Conservation (phyloP, 2,888 invertebrate species). For the Euspilapteryx auroguttella region DNA sequence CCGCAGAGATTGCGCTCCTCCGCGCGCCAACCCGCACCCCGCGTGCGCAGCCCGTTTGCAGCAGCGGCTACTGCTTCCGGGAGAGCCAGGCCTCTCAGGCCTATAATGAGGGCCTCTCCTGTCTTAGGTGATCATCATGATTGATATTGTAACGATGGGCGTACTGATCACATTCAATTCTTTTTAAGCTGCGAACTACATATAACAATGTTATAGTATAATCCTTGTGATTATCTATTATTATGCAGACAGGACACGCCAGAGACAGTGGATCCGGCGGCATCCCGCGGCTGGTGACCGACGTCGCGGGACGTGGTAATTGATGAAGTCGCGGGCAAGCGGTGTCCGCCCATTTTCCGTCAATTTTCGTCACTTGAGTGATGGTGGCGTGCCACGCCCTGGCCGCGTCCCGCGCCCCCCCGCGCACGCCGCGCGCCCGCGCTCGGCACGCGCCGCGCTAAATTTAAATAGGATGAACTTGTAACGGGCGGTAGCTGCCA, state of each 20-base stretch:
- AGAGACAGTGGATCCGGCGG: no score
- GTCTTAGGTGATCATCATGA: no score
- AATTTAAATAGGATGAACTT: slow-evolving; percentile 60
- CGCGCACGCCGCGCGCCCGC: slow-evolving; percentile 15
- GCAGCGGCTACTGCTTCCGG: slow-evolving; percentile 39
- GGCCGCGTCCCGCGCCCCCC: slow-evolving; percentile 14
- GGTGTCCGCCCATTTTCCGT: slow-evolving; percentile 62
- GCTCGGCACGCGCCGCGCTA: slow-evolving; percentile 55
- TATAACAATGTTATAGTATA: no score
- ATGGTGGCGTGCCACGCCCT: slow-evolving; percentile 53
- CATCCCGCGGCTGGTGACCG: slow-evolving; percentile 29
- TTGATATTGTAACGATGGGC: no score
- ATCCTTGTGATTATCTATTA: no score
- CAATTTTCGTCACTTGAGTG: slow-evolving; percentile 62
- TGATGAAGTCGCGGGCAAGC: slow-evolving; percentile 57
- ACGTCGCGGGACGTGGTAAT: slow-evolving; percentile 45
- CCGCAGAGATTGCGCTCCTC: slow-evolving; percentile 38
- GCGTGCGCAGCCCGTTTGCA: no score
- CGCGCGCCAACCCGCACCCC: no score
- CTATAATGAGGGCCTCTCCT: no score
- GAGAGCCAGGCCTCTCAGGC: no score
- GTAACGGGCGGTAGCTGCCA: slow-evolving; percentile 43
- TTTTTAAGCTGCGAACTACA: no score
- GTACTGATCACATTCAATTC: no score
- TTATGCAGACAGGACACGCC: no score